These are phyloP conservation scores for Branchinecta lynchi DNA, from an alignment of 1,140 invertebrate species.

Conservation along the genomic window DNA sequence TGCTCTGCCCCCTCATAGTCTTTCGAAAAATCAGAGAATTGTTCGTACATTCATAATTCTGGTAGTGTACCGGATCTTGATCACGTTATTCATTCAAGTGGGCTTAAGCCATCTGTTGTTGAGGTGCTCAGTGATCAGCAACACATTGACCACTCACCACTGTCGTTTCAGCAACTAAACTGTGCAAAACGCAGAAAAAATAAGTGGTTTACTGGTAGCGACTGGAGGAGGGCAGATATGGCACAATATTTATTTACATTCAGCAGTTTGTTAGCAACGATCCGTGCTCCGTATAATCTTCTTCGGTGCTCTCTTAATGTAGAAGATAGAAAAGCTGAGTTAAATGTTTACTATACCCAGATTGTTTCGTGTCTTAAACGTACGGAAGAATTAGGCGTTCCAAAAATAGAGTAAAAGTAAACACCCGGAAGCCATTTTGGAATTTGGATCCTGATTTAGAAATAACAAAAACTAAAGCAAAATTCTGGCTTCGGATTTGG, in stretches of 20 bases:
- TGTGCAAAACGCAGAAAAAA: not conserved
- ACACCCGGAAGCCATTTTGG: too few relatives aligned
- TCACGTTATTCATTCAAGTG: not conserved
- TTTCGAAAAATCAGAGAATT: not conserved
- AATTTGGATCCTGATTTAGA: not conserved
- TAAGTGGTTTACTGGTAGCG: not conserved
- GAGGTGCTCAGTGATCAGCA: not conserved
- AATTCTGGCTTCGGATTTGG: not conserved
- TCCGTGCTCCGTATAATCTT: not conserved
- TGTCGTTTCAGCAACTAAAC: not conserved
- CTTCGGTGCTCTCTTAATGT: not conserved
- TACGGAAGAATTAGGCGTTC: not conserved
- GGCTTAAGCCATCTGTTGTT: not conserved
- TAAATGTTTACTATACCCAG: not conserved
- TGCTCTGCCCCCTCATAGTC: not conserved
- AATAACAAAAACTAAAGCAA: not conserved
- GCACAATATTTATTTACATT: not conserved
- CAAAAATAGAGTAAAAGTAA: not conserved
- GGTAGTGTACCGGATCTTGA: not conserved
- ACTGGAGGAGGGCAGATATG: conserved; percentile 1
- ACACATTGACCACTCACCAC: not conserved
- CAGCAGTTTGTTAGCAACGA: too few relatives aligned
- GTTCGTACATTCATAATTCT: not conserved
- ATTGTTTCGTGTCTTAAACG: not conserved
- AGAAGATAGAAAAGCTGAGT: not conserved